Evolutionary conservation across 30 jellyfish, hydroid and myxozoan species (phyloP).

Genomic region (Hydractinia symbiolongicarpus): DNA sequence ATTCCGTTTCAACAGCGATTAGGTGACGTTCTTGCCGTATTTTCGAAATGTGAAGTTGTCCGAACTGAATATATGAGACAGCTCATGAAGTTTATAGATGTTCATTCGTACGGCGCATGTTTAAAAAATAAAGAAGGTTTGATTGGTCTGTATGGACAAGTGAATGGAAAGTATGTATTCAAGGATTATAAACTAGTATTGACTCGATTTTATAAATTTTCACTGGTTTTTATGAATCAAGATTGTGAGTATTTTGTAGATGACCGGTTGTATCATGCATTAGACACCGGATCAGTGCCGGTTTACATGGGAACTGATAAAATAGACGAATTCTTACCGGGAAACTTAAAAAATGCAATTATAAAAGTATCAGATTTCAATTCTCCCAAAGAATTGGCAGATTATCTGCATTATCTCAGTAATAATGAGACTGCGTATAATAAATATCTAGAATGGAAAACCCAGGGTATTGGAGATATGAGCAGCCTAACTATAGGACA

Average conservation of each 20-base stretch:
- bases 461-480: constrained; percentile 81
- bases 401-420: constrained; percentile 62
- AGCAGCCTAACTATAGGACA: constrained; percentile 81
- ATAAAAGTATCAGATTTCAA: constrained; percentile 70
- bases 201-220: constrained; percentile 87
- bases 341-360: constrained; percentile 58
- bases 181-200: constrained; percentile 90
- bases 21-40: constrained; percentile 93
- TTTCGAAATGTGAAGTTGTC: constrained; percentile 93
- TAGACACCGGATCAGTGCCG: constrained; percentile 95
- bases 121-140: constrained; percentile 87
- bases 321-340: constrained; percentile 89
- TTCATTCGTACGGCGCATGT: constrained; percentile 96
- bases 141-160: constrained; percentile 91
- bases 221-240: constrained; percentile 96
- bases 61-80: constrained; percentile 99
- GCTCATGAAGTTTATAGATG: constrained; percentile 80
- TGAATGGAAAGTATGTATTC: constrained; percentile 91
- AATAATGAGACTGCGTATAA: constrained; percentile 82
- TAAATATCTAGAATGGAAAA: constrained; percentile 77
- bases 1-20: constrained; percentile 78
- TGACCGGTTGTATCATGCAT: constrained; percentile 93
- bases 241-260: constrained; percentile 95
- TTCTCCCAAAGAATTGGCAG: constrained; percentile 78
- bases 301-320: constrained; percentile 91